These are phyloP conservation scores for Bombus confusus DNA, from an alignment of 1,140 invertebrate genomes.

Conservation along the genomic window DNA sequence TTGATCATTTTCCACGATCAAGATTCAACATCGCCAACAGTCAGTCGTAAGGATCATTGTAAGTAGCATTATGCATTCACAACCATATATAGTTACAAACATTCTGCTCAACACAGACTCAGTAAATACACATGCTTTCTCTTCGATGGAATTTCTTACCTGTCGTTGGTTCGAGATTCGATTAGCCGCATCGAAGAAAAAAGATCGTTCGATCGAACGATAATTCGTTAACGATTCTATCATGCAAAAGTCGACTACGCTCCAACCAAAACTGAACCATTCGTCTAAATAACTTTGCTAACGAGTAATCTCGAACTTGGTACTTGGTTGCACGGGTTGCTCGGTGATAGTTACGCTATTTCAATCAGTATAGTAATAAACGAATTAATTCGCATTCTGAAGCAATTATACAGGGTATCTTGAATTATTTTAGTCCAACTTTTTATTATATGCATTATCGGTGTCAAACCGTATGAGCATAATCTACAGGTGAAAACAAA, in stretches of 20 bases:
- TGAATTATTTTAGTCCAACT: background rate
- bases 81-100: background rate
- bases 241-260: constrained; percentile 55
- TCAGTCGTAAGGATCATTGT: background rate
- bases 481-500: background rate
- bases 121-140: constrained; percentile 47
- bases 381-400: too few species aligned
- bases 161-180: constrained; percentile 33
- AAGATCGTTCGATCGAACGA: background rate
- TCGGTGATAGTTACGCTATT: background rate
- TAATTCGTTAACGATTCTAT: constrained; percentile 1
- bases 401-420: background rate
- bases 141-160: constrained; percentile 44
- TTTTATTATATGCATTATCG: background rate
- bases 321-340: constrained; percentile 25
- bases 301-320: constrained; percentile 26
- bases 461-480: background rate
- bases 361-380: background rate
- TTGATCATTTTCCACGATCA: background rate
- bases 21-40: constrained; percentile 22
- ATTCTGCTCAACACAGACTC: constrained; percentile 8
- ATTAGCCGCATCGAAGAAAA: background rate
- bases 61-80: constrained; percentile 4
- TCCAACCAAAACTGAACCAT: constrained; percentile 46
- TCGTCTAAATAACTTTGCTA: constrained; percentile 42